Conservation (phyloP, 2,797 vertebrate genomes). For the Mus caroli region DNA sequence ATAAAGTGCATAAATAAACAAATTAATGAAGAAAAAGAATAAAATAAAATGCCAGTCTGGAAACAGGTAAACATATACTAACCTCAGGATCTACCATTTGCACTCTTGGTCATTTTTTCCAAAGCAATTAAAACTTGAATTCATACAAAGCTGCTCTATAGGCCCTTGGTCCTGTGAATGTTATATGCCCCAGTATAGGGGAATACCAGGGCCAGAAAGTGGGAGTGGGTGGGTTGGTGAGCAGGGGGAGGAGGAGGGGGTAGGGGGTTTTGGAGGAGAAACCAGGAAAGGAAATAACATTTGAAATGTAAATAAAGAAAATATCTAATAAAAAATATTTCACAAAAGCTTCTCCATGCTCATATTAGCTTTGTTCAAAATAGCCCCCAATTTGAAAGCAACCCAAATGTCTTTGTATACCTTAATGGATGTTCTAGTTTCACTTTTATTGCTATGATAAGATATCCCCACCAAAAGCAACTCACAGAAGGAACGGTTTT, state of each 20-base stretch:
- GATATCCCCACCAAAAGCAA: not conserved
- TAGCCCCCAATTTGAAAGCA: not conserved
- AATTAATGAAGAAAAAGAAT: not conserved
- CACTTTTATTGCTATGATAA: not conserved
- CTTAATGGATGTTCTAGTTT: not conserved
- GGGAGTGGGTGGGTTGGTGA: too few relatives aligned
- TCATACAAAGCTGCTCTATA: not conserved
- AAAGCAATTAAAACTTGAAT: constrained; percentile 44
- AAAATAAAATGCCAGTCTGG: not conserved
- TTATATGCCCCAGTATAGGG: too few relatives aligned
- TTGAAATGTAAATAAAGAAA: too few relatives aligned
- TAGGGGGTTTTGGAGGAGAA: too few relatives aligned
- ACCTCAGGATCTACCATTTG: not conserved
- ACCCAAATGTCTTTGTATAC: not conserved
- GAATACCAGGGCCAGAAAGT: too few relatives aligned
- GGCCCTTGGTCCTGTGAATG: too few relatives aligned
- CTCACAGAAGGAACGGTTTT: not conserved
- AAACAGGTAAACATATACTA: not conserved
- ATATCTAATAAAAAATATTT: too few relatives aligned
- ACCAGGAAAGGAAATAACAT: too few relatives aligned
- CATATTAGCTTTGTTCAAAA: not conserved
- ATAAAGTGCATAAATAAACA: not conserved
- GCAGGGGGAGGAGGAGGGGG: too few relatives aligned
- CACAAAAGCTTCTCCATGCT: not conserved
- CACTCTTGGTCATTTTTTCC: not conserved